Conservation (phyloP, 2,113 vertebrate genomes). For the Microtus richardsoni region DNA sequence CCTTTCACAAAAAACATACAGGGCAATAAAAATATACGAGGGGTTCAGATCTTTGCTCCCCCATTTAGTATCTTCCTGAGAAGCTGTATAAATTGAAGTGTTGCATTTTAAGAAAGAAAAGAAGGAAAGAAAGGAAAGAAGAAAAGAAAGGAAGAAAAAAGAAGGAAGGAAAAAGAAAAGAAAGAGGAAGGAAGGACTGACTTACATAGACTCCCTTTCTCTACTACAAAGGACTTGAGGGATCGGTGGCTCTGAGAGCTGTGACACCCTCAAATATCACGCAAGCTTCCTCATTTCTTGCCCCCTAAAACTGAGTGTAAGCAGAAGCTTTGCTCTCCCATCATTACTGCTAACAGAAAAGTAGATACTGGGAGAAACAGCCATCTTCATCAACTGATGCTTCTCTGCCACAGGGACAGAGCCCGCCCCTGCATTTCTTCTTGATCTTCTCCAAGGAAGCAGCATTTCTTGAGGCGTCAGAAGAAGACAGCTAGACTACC, state of each 20-base stretch:
- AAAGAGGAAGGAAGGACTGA: rapidly evolving
- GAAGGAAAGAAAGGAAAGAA: too few species aligned
- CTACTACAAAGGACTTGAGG: background rate
- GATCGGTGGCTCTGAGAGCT: background rate
- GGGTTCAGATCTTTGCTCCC: background rate
- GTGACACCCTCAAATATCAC: rapidly evolving
- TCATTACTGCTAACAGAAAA: background rate
- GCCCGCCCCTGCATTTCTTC: background rate
- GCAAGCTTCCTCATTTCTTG: background rate
- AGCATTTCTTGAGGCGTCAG: background rate
- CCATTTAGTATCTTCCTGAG: background rate
- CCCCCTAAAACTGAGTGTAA: background rate
- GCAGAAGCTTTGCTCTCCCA: background rate
- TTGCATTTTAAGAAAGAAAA: background rate
- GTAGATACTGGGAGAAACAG: background rate
- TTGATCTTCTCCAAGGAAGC: too few species aligned
- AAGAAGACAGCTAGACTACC: background rate
- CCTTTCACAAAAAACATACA: background rate
- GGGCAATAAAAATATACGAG: rapidly evolving
- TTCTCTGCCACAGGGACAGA: background rate
- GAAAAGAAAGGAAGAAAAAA: too few species aligned
- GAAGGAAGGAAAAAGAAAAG: background rate
- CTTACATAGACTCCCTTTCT: background rate
- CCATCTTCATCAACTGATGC: background rate
- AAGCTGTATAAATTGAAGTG: background rate